phyloP scores from a whole-genome alignment of 2,797 vertebrate genomes.

The Crypturellus tataupa region DNA sequence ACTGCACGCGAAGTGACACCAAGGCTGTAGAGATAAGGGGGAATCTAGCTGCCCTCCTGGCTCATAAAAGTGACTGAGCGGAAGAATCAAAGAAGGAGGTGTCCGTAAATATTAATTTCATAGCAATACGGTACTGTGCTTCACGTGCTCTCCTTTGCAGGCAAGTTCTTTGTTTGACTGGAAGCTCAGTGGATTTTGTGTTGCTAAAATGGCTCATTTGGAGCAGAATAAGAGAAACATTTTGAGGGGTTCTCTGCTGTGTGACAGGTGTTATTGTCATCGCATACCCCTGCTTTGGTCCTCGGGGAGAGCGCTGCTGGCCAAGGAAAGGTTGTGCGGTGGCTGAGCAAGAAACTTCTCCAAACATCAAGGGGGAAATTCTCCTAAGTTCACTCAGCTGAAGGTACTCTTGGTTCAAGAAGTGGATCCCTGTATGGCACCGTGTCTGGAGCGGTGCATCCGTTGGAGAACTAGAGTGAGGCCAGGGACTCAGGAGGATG shows the following conservation, averaged over 20 bases:
- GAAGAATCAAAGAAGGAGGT: neutral
- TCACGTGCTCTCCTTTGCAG: neutral
- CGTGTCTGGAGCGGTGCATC: neutral
- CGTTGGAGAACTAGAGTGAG: neutral
- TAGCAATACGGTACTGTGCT: rapidly evolving
- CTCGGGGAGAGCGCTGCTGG: neutral
- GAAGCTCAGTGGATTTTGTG: neutral
- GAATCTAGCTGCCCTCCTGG: neutral
- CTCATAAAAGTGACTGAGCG: neutral
- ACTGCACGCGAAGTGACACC: neutral
- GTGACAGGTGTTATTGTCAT: neutral
- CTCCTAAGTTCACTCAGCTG: neutral
- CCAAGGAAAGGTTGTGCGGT: neutral
- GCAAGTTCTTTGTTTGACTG: neutral
- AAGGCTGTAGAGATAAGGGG: slow-evolving; percentile 28
- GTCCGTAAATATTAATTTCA: neutral
- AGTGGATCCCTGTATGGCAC: neutral
- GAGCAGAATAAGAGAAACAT: neutral
- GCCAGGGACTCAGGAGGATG: neutral
- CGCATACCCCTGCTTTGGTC: neutral
- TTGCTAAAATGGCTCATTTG: neutral
- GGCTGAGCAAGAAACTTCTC: neutral
- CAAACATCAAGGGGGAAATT: neutral
- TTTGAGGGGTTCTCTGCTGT: neutral
- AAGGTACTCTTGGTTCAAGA: neutral